Base-by-base conservation (phyloP, 2,888 invertebrate species). In the Sicus ferrugineus region DNA sequence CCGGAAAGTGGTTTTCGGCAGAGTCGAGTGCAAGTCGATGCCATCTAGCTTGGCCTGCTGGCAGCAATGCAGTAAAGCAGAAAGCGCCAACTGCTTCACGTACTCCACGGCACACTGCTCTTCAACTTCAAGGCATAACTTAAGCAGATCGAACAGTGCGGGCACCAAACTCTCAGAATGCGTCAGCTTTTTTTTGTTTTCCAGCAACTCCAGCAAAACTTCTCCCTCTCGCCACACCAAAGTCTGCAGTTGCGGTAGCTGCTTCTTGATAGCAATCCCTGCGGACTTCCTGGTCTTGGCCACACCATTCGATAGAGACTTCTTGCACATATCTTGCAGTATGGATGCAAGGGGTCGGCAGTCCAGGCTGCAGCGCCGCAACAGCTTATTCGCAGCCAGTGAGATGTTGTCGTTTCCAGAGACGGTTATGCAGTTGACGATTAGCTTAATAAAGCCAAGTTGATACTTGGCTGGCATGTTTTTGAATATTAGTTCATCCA, bases 61-160 rank as follows among this genome's bases (percentile, higher is more conserved):
- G 75, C 91, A 92, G 77, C 89, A 91, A 79, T 92, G 90, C 81
- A 93, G 88, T 34, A 97, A 87, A 1, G 90, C 90, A 0, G 94
- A 92, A 0, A 98, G 86, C 23, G 95, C 87, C 19, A 97, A 86
- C 80, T 97, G 97, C 82, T 96, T 96, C 0, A 93, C 89, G 80
- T 97, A 97, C 81, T 97, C 97, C 0, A 94, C 89, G 21, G 90
- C 89, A 1, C 90, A 89, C 78, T 94, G 94, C 74, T 93, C 92
- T 78, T 95, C 95, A 76, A 93, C 90, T 72, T 91, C 88, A 50
- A 96, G 85, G 75, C 95, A 94, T 85, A 90, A 90, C 78, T 92
- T 91, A 16, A 97, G 83, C 59, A 96, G 84, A 70, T 92, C 91
- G 80, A 97, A 96, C 0, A 96, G 84, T 2, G 90, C 80, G 0